These are phyloP conservation scores for Pipistrellus pygmaeus DNA, from an alignment of 2,797 vertebrate genomes.

Conservation along the genomic window DNA sequence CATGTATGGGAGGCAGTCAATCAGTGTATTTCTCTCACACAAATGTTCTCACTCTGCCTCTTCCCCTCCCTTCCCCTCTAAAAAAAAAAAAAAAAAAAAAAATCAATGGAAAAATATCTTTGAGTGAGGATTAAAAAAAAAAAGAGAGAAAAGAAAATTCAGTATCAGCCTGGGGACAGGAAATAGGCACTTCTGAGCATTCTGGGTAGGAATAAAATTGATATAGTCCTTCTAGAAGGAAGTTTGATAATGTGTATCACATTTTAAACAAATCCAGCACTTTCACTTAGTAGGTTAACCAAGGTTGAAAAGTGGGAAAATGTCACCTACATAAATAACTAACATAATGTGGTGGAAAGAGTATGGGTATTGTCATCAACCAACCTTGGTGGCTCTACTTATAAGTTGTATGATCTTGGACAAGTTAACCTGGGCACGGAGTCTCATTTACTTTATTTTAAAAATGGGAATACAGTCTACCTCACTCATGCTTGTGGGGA, in stretches of 20 bases:
- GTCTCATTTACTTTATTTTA: background rate
- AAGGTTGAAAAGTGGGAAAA: background rate
- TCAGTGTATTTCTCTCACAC: too few species aligned
- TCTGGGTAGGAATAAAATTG: background rate
- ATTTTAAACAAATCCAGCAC: background rate
- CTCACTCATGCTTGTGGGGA: background rate
- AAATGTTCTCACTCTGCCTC: too few species aligned
- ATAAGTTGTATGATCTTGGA: background rate
- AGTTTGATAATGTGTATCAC: background rate
- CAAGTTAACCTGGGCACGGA: background rate
- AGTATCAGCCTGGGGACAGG: background rate
- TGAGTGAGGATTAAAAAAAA: too few species aligned
- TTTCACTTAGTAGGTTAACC: background rate
- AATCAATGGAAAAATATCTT: too few species aligned
- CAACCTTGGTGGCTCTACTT: background rate
- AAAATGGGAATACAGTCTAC: background rate
- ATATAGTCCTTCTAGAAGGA: background rate
- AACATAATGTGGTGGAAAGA: background rate
- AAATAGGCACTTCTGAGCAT: background rate
- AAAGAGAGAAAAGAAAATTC: too few species aligned
- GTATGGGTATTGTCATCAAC: background rate
- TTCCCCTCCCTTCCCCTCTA: too few species aligned
- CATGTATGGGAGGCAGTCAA: too few species aligned
- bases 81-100: too few species aligned
- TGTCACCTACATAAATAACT: background rate